A percentile compares a stretch with the other conserved stretches of the same genome.
Evolutionary conservation across 2,797 vertebrate genomes (phyloP).

Genomic region (Enteromius thamalakanensis): DNA sequence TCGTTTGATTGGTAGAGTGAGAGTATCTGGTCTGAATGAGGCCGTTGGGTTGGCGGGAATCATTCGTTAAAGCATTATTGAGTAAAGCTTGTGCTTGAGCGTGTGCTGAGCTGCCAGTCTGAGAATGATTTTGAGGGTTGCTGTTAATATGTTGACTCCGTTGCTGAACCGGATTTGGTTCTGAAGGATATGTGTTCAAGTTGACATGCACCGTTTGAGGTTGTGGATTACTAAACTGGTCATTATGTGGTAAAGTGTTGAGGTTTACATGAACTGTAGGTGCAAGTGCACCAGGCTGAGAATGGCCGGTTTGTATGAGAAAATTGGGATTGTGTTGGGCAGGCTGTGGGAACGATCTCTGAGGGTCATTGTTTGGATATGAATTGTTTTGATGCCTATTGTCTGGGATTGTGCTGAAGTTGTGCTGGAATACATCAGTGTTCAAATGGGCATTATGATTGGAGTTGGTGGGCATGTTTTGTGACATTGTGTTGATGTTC

Average conservation of each 20-base stretch:
- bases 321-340: slow-evolving; percentile 71
- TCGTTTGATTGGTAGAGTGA: slow-evolving; percentile 56
- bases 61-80: neutral
- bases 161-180: slow-evolving; percentile 25
- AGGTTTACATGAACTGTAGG: slow-evolving; percentile 74
- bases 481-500: slow-evolving; percentile 48
- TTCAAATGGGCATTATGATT: slow-evolving; percentile 60
- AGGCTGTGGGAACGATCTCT: slow-evolving; percentile 51
- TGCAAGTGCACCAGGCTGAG: slow-evolving; percentile 57
- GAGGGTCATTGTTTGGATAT: slow-evolving; percentile 66
- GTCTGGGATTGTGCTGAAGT: slow-evolving; percentile 55
- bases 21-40: slow-evolving; percentile 70
- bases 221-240: slow-evolving; percentile 62
- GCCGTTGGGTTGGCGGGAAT: slow-evolving; percentile 32
- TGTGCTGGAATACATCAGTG: slow-evolving; percentile 52
- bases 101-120: neutral
- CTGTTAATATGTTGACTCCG: neutral
- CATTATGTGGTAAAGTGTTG: slow-evolving; percentile 62
- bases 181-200: slow-evolving; percentile 69
- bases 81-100: slow-evolving; percentile 9
- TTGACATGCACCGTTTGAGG: slow-evolving; percentile 77
- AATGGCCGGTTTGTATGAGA: slow-evolving; percentile 70
- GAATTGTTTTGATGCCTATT: slow-evolving; percentile 66
- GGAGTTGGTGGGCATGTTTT: slow-evolving; percentile 48
- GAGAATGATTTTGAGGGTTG: slow-evolving; percentile 41